These are phyloP conservation scores for Halisarca cf. caerulea DNA, from an alignment of 37 sponge, comb jelly and placozoan genomes.

Conservation along the genomic window DNA sequence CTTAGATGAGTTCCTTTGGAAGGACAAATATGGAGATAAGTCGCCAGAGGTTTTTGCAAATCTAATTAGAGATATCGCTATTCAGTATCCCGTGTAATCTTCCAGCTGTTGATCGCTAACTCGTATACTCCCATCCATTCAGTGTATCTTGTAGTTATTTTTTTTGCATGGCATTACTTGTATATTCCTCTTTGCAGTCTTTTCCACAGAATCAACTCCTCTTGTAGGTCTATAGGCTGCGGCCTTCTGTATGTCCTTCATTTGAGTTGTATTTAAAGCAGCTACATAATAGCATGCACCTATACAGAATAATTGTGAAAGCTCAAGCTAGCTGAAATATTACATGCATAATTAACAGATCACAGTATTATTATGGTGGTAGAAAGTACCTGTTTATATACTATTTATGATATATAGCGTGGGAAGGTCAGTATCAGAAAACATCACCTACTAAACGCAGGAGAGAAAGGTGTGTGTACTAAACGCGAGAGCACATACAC, in stretches of 20 bases:
- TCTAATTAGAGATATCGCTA: slow-evolving; percentile 41
- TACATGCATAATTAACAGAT: too few species aligned
- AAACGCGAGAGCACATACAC: too few species aligned
- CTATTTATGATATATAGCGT: too few species aligned
- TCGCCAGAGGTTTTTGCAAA: background rate
- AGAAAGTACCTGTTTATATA: too few species aligned
- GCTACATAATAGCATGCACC: too few species aligned
- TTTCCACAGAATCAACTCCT: background rate
- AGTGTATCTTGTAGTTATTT: background rate
- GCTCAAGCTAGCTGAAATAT: too few species aligned
- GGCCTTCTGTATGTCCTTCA: background rate
- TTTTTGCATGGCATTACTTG: background rate
- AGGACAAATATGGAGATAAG: slow-evolving; percentile 40
- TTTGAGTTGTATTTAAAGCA: background rate
- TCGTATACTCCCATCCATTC: background rate
- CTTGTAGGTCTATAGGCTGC: background rate
- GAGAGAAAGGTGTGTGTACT: too few species aligned
- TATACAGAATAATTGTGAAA: too few species aligned
- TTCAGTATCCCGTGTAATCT: slow-evolving; percentile 41
- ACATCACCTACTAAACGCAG: too few species aligned
- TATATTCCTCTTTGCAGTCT: background rate
- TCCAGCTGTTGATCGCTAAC: background rate
- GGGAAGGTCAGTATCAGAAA: too few species aligned
- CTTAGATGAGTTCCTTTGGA: slow-evolving; percentile 80
- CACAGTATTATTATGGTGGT: too few species aligned